These are phyloP conservation scores for Apogon hyalosoma DNA, from an alignment of 2,797 vertebrate genomes.

Conservation along the genomic window DNA sequence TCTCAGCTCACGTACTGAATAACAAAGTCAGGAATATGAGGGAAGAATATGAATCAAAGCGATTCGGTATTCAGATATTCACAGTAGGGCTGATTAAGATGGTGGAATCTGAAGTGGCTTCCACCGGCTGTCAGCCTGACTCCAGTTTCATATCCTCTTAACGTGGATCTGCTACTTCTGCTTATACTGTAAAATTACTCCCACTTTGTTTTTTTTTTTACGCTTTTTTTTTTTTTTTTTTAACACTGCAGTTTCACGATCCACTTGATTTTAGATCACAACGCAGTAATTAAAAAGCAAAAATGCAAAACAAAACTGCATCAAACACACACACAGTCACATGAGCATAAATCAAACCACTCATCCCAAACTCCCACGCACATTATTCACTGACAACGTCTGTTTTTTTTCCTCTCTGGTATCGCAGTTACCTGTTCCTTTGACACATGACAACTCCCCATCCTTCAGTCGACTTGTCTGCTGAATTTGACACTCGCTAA, in stretches of 20 bases:
- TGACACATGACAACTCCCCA: conserved; percentile 54
- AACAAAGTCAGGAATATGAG: conserved; percentile 25
- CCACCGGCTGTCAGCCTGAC: conserved; percentile 36
- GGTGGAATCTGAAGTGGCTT: conserved; percentile 34
- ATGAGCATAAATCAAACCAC: conserved; percentile 41
- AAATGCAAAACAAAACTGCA: conserved; percentile 15
- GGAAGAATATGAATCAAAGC: conserved; percentile 38
- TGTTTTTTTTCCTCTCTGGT: conserved; percentile 31
- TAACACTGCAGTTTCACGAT: neutral
- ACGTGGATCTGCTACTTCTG: conserved; percentile 15
- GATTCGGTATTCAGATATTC: conserved; percentile 56
- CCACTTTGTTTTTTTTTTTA: neutral
- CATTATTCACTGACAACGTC: conserved; percentile 45
- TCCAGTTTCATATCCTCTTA: conserved; percentile 24
- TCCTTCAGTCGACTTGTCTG: conserved; percentile 39
- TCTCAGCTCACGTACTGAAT: conserved; percentile 30
- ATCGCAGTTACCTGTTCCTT: conserved; percentile 32
- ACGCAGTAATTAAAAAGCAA: neutral
- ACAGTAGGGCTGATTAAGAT: conserved; percentile 52
- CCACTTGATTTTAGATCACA: conserved; percentile 7
- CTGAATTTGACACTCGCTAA: conserved; percentile 53
- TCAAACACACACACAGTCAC: conserved; percentile 13
- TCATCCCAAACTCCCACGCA: conserved; percentile 25
- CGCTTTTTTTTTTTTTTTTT: neutral
- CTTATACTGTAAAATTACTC: neutral